Evolutionary conservation across 1,140 invertebrate species (phyloP), one percentile per base, ranked within the genome.

Genomic region (Hyphantria cunea): DNA sequence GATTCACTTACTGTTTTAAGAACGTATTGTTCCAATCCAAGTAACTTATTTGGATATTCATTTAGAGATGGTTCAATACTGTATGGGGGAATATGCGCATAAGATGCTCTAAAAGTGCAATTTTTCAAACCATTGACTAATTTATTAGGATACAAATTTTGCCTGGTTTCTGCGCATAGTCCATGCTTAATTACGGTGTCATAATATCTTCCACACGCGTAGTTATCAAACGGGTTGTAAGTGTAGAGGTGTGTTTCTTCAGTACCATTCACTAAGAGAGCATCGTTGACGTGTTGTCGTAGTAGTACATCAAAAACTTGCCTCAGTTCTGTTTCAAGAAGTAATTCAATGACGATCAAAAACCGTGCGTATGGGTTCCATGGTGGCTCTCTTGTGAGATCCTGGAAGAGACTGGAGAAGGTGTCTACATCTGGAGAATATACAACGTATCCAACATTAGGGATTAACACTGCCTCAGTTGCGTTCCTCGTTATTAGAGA

Each of bases 11-110:
- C 49, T 31, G 75, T 32, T 9, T 69, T 25, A 0, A 86, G 25
- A 9, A 78, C 45, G 12, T 70, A 79, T 50, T 88, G 75, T 50
- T 88, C 83, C 12, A 75, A 42, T 12, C 84, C 84, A 2, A 58
- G 13, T 12, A 44, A 1, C 0, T 39, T 17, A 6, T 52, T 47
- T 8, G 15, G 14, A 17, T 49, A 12, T 7, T 48, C 53, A 51
- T 17, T 60, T 60, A 13, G 47, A 11, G 32, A n/a, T 0, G 61
- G 66, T 25, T 82, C 52, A 1, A 81, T 73, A 4, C 64, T 53
- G 34, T 70, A 82, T 0, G 82, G 84, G 12, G 82, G 82, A 64
- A 76, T 76, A 17, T 82, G 66, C 0, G 75, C 31, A 7, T 61
- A 48, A 3, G 63, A 60, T 3, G 70, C 61, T 33, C 72, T 72